A percentile compares a stretch with the other conserved stretches of the same genome.
These are phyloP conservation scores for Agelas oroides DNA, from an alignment of 37 sponge, comb jelly and placozoan species.

Conservation along the genomic window DNA sequence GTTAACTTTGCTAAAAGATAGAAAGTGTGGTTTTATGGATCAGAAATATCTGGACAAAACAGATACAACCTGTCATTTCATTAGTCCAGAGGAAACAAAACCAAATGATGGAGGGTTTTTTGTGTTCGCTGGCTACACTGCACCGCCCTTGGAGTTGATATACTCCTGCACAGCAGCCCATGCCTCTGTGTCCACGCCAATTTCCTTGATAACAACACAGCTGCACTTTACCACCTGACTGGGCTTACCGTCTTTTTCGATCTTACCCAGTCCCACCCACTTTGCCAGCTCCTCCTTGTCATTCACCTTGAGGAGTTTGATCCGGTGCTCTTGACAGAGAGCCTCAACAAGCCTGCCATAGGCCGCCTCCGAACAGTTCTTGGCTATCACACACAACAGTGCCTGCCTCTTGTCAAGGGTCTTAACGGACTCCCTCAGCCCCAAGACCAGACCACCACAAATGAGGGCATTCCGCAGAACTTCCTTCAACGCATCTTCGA, in stretches of 20 bases:
- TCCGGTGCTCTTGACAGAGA: constrained; percentile 95
- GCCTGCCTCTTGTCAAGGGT: constrained; percentile 97
- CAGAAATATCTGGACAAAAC: background rate
- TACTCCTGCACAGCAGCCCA: constrained; percentile 78
- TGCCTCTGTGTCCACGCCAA: constrained; percentile 72
- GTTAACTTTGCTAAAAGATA: too few relatives aligned
- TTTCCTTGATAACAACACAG: constrained; percentile 95
- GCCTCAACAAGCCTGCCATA: constrained; percentile 94
- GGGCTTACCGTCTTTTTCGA: constrained; percentile 98
- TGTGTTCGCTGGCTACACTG: constrained; percentile 28
- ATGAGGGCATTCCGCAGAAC: constrained; percentile 90
- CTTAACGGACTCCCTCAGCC: constrained; percentile 93
- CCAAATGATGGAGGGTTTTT: background rate
- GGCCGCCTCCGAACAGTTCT: constrained; percentile 89
- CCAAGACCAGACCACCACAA: constrained; percentile 89
- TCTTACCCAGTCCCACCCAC: constrained; percentile 98
- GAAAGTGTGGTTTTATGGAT: too few relatives aligned
- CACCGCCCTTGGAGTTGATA: constrained; percentile 74
- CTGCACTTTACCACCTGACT: constrained; percentile 98
- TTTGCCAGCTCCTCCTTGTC: constrained; percentile 95
- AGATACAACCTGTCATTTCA: background rate
- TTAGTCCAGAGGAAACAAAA: background rate
- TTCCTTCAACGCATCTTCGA: constrained; percentile 91
- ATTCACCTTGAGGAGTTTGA: constrained; percentile 91
- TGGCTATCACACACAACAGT: constrained; percentile 93